These are phyloP conservation scores for Riparia riparia DNA, from an alignment of 2,113 vertebrate species.

Conservation along the genomic window DNA sequence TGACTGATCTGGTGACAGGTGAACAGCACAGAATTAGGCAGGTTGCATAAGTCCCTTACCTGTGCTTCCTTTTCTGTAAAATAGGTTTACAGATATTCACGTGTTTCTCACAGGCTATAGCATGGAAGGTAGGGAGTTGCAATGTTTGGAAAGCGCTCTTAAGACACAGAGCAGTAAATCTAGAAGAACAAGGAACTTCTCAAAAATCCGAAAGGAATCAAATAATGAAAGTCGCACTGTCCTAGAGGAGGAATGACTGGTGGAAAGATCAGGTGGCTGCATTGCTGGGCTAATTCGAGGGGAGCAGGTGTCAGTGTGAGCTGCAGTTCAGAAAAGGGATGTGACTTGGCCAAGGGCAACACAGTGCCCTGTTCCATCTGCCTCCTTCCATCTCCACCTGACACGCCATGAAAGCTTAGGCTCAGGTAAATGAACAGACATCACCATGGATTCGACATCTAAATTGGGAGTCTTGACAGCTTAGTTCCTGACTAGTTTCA, in stretches of 20 bases:
- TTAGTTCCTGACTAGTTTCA: not conserved
- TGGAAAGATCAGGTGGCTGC: not conserved
- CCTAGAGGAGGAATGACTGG: not conserved
- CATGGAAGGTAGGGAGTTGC: not conserved
- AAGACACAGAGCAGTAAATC: not conserved
- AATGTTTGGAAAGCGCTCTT: not conserved
- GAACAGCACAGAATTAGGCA: not conserved
- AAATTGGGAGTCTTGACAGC: not conserved
- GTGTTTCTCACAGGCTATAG: not conserved
- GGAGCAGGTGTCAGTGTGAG: not conserved
- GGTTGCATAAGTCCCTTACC: not conserved
- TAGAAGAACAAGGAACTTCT: not conserved
- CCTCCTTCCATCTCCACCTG: not conserved
- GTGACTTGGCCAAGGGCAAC: not conserved
- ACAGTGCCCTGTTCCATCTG: not conserved
- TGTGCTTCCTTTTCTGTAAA: not conserved
- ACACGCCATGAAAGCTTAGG: not conserved
- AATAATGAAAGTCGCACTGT: not conserved
- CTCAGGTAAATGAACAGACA: not conserved
- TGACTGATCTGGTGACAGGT: not conserved
- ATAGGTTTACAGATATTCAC: not conserved
- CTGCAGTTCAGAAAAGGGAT: not conserved
- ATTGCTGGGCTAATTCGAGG: not conserved
- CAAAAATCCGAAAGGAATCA: not conserved
- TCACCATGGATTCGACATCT: not conserved